phyloP scores from a whole-genome alignment of 2,888 invertebrate species.

The Cheilosia variabilis region DNA sequence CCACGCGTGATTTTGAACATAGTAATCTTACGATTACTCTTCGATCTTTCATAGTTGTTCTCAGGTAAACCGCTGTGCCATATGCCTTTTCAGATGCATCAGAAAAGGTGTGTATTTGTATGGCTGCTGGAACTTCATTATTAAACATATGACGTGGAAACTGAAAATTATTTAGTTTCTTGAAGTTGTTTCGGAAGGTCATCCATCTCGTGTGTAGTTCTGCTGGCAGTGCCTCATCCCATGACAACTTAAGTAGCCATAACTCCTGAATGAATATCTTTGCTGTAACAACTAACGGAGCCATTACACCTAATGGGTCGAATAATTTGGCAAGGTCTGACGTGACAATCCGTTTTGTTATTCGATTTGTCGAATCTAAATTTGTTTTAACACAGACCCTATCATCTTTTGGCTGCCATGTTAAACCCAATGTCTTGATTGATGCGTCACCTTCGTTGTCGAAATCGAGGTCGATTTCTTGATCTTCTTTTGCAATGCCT shows the following conservation, averaged over 20 bases:
- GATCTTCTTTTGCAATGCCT: conserved; percentile 38
- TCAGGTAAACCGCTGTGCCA: conserved; percentile 25
- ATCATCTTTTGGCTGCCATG: conserved; percentile 51
- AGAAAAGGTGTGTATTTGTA: conserved; percentile 60
- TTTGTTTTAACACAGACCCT: conserved; percentile 39
- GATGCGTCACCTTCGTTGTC: neutral
- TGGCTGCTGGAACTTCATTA: conserved; percentile 4
- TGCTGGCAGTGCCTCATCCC: conserved; percentile 53
- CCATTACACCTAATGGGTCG: conserved; percentile 56
- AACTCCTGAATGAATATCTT: conserved; percentile 64
- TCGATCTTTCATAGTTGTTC: conserved; percentile 17
- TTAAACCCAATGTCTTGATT: conserved; percentile 48
- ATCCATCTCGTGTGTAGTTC: conserved; percentile 12
- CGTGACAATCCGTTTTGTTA: conserved; percentile 47
- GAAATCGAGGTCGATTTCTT: conserved; percentile 51
- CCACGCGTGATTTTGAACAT: conserved; percentile 52
- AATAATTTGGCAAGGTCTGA: conserved; percentile 53
- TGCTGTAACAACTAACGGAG: conserved; percentile 49
- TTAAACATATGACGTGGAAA: conserved; percentile 33
- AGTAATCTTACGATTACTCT: conserved; percentile 4
- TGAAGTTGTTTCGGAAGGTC: neutral
- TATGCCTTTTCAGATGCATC: conserved; percentile 59
- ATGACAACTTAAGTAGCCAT: conserved; percentile 52
- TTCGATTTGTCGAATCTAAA: conserved; percentile 7
- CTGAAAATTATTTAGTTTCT: conserved; percentile 11